A percentile compares a stretch with the other conserved stretches of the same genome.
Evolutionary conservation across 2,113 vertebrate species (phyloP).

Genomic region (Catharus bicknelli): DNA sequence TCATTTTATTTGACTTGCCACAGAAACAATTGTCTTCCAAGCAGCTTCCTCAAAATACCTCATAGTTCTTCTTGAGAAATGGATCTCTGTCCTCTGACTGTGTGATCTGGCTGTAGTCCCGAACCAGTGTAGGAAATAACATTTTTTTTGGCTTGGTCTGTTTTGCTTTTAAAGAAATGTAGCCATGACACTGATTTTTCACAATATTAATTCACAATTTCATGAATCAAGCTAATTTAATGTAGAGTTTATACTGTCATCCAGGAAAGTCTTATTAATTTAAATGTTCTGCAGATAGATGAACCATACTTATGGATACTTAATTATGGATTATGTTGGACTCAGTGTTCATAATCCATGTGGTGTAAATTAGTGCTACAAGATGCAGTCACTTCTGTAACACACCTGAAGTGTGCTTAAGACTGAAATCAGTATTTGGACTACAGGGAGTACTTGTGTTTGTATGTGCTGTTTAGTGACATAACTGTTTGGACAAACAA

Average conservation of each 20-base stretch:
- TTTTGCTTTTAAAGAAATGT: background rate
- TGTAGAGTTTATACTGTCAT: background rate
- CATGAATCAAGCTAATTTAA: background rate
- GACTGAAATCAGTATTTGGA: background rate
- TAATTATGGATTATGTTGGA: background rate
- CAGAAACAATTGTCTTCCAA: background rate
- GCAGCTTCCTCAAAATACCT: background rate
- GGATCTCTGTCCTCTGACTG: background rate
- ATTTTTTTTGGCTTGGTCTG: background rate
- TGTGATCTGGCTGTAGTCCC: background rate
- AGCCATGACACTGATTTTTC: background rate
- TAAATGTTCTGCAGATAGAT: background rate
- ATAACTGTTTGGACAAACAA: background rate
- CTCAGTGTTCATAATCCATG: background rate
- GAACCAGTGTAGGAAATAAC: background rate
- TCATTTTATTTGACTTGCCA: background rate
- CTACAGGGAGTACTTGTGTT: background rate
- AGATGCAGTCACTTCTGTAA: background rate
- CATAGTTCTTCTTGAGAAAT: background rate
- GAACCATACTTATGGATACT: background rate
- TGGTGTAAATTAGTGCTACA: background rate
- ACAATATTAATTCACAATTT: background rate
- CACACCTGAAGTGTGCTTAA: background rate
- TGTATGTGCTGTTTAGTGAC: background rate
- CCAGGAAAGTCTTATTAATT: background rate